Percentiles rank a stretch among this genome's conserved stretches.
Conservation (phyloP, 2,888 invertebrate species). For the Nemurella pictetii region DNA sequence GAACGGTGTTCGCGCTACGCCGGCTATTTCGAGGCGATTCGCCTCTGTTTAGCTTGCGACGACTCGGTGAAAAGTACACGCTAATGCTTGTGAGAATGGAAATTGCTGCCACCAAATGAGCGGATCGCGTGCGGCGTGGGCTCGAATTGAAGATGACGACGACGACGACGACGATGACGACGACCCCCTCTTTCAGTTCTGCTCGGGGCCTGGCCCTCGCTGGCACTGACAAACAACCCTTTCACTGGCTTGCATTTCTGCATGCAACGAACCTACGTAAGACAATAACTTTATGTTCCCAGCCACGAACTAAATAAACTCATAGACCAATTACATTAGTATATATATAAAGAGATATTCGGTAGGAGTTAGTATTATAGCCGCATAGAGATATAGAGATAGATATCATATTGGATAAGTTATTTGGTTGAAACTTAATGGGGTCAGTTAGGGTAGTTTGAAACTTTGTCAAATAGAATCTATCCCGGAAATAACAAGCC, state of each 20-base stretch:
- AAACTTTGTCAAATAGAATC: neutral
- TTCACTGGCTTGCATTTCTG: neutral
- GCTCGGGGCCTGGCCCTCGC: neutral
- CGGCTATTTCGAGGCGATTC: neutral
- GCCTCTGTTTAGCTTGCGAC: neutral
- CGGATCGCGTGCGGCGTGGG: neutral
- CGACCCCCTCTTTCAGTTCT: neutral
- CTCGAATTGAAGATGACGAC: neutral
- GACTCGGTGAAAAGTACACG: constrained; percentile 10
- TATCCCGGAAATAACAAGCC: neutral
- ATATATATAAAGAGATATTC: neutral
- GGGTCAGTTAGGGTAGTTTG: neutral
- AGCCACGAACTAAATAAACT: neutral
- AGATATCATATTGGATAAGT: neutral
- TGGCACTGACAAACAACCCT: constrained; percentile 28
- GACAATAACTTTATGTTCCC: constrained; percentile 10
- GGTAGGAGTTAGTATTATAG: neutral
- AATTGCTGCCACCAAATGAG: constrained; percentile 11
- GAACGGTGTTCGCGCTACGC: neutral
- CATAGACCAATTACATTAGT: constrained; percentile 26
- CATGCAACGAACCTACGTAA: constrained; percentile 20
- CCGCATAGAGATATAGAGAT: neutral
- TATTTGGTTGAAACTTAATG: neutral
- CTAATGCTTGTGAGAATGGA: constrained; percentile 11
- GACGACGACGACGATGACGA: neutral